A percentile compares a stretch with the other conserved stretches of the same genome.
Evolutionary conservation across 2,888 invertebrate genomes (phyloP).

Genomic region (Parascotia fuliginaria): DNA sequence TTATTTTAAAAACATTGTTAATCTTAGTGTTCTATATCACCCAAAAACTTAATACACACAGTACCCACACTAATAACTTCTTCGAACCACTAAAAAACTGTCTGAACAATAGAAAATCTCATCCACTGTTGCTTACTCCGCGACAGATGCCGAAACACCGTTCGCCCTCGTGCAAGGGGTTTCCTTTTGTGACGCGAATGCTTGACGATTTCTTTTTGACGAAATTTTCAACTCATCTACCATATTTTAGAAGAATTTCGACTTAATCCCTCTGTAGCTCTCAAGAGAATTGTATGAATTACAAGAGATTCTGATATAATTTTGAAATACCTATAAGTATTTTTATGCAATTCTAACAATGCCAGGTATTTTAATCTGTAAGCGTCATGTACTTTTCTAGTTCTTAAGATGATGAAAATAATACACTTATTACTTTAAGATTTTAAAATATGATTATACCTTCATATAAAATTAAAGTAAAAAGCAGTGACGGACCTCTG

Average conservation of each 20-base stretch:
- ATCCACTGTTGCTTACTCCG: conserved; percentile 30
- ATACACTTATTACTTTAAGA: too few species aligned
- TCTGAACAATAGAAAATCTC: conserved; percentile 26
- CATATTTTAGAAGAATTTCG: conserved; percentile 43
- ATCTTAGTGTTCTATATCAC: too few species aligned
- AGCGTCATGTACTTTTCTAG: too few species aligned
- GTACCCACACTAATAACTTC: neutral
- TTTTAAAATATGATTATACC: too few species aligned
- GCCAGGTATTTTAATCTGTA: too few species aligned
- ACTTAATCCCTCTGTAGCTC: conserved; percentile 47
- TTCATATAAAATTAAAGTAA: too few species aligned
- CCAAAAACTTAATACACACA: neutral
- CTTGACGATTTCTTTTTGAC: conserved; percentile 52
- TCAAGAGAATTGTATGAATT: conserved; percentile 32
- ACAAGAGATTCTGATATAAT: conserved; percentile 11
- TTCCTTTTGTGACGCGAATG: conserved; percentile 50
- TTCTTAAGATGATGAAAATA: too few species aligned
- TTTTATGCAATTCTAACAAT: too few species aligned
- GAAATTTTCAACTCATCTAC: conserved; percentile 27
- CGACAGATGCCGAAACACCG: conserved; percentile 34
- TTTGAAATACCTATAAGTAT: neutral
- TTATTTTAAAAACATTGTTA: too few species aligned
- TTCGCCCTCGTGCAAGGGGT: conserved; percentile 42
- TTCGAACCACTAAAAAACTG: neutral
- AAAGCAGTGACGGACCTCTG: too few species aligned